Conservation (phyloP, 2,888 invertebrate species). For the Melanargia galathea region DNA sequence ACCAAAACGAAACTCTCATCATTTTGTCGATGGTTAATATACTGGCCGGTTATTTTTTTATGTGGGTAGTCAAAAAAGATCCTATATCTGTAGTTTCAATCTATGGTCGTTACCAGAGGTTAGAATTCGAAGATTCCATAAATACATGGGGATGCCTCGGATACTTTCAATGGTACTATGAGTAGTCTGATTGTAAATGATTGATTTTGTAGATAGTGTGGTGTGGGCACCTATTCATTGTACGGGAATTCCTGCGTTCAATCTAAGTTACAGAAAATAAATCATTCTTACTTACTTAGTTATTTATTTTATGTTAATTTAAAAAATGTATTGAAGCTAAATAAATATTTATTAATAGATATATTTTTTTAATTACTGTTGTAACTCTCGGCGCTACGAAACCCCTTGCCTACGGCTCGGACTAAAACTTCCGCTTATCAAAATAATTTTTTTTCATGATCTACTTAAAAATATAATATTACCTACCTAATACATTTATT, state of each 20-base stretch:
- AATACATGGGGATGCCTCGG: conserved; percentile 58
- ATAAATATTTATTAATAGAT: too few species aligned
- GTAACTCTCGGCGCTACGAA: not conserved
- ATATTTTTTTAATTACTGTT: too few species aligned
- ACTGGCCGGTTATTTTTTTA: conserved; percentile 68
- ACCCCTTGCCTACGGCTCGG: too few species aligned
- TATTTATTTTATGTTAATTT: too few species aligned
- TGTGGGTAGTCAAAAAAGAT: conserved; percentile 48
- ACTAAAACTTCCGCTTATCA: too few species aligned
- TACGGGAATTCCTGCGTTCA: conserved; percentile 1
- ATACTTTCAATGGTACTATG: conserved; percentile 48
- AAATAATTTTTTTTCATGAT: too few species aligned
- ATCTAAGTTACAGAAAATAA: conserved; percentile 6
- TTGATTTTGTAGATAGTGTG: conserved; percentile 28
- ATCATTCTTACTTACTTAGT: not conserved
- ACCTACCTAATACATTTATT: too few species aligned
- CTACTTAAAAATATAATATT: too few species aligned
- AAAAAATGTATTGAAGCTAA: too few species aligned
- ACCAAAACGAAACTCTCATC: conserved; percentile 53
- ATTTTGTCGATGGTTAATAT: conserved; percentile 71
- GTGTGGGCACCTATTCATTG: conserved; percentile 12
- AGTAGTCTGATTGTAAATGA: conserved; percentile 31
- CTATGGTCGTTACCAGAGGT: conserved; percentile 65
- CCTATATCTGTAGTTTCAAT: conserved; percentile 54
- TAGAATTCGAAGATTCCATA: conserved; percentile 61